Base-by-base conservation (phyloP, 2,888 invertebrate species). In the Lochmaea capreae region DNA sequence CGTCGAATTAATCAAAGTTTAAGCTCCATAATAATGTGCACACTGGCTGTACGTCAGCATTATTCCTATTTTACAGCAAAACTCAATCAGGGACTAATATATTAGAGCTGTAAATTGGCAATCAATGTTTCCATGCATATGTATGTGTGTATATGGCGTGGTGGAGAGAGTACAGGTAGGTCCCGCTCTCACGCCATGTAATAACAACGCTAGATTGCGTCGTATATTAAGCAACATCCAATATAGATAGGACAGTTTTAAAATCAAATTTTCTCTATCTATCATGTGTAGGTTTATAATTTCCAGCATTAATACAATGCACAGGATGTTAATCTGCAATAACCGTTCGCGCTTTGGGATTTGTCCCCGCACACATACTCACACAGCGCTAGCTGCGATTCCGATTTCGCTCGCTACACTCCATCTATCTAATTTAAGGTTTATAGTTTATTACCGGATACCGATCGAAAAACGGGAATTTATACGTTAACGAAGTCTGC, bases 21-120 rank as follows among this genome's bases (percentile, higher is more conserved):
- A 87, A 87, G 86, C 87, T 85, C 86, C 85, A 86, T 86, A 86
- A 87, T 87, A 87, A 87, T 86, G 86, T 86, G 86, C 85, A 85
- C 83, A 83, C 83, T 83, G 85, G 84, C 85, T 85, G 86, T 83
- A 86, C 87, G 87, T 87, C 87, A 87, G 87, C 87, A 87, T 87
- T 87, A 87, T 87, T 87, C 86, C 87, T 87, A 86, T 88, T 88
- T 87, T 87, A 87, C 87, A 86, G 86, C 86, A 86, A 87, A 87
- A 87, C 87, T 88, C 88, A 87, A 88, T 88, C 87, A 88, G 85
- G 85, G 86, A 85, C 86, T 87, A 87, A 88, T 88, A 87, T 87
- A 87, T 88, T 88, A 87, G 86, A 87, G 87, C 86, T 87, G 87
- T 87, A 87, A 88, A 88, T 88, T 87, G 87, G 87, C 88, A 88